Percentiles rank a stretch among this genome's conserved stretches.
phyloP scores from a whole-genome alignment of 2,113 vertebrate genomes.

The Brienomyrus longianalis region DNA sequence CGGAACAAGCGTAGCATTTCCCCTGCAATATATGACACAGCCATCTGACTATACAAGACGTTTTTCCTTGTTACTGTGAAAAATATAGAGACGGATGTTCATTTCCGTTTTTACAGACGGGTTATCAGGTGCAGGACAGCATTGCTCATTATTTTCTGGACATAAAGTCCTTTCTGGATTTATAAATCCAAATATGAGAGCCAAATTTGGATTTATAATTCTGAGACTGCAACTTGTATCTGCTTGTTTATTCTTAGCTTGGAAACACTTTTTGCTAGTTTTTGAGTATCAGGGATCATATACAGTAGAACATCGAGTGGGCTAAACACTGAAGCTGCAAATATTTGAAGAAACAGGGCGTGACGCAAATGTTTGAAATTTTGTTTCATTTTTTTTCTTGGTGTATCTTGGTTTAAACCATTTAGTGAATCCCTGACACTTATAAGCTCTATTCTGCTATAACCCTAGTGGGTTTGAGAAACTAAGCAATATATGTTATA shows the following conservation, averaged over 20 bases:
- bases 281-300: not conserved
- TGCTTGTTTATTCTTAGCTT: not conserved
- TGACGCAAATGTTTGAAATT: not conserved
- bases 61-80: constrained; percentile 14
- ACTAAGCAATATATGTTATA: not conserved
- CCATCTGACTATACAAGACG: not conserved
- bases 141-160: constrained; percentile 8
- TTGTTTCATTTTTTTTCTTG: not conserved
- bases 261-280: not conserved
- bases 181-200: not conserved
- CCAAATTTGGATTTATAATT: constrained; percentile 11
- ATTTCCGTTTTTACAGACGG: constrained; percentile 15
- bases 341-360: not conserved
- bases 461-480: not conserved
- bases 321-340: not conserved
- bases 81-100: not conserved
- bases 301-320: not conserved
- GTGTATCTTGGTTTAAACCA: not conserved
- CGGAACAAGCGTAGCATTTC: not conserved
- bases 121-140: not conserved
- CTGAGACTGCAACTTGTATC: not conserved
- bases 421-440: not conserved
- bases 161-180: constrained; percentile 2
- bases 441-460: not conserved
- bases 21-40: not conserved